Evolutionary conservation across 2,797 vertebrate species (phyloP).

Genomic region (Aeoliscus strigatus): DNA sequence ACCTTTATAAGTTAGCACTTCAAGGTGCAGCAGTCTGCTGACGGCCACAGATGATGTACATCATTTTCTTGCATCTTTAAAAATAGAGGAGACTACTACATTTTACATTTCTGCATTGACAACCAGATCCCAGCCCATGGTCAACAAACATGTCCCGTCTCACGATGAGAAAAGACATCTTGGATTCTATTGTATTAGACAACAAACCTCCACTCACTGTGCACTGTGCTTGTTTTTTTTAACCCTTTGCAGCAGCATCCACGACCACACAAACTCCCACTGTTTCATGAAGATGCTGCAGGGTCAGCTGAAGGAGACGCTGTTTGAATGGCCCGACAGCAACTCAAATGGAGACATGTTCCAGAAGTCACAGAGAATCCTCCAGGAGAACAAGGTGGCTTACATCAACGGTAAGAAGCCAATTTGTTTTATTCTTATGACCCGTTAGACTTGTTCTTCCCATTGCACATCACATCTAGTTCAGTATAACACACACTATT

Average conservation of each 20-base stretch:
- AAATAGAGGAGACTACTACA: no score
- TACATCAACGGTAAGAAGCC: slow-evolving; percentile 98
- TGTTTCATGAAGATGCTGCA: slow-evolving; percentile 98
- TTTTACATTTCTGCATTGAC: no score
- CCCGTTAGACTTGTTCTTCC: slow-evolving; percentile 1
- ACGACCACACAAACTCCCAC: slow-evolving; percentile 94
- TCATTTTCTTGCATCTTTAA: no score
- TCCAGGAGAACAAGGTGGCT: slow-evolving; percentile 87
- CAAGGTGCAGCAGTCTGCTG: no score
- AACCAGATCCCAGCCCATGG: no score
- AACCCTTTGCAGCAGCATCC: slow-evolving; percentile 87
- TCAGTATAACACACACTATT: no score
- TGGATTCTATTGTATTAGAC: no score
- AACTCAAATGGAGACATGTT: slow-evolving; percentile 78
- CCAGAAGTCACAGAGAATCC: slow-evolving; percentile 86
- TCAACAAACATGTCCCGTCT: no score
- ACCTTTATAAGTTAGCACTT: no score
- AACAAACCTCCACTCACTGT: slow-evolving; percentile 15
- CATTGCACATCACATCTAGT: neutral
- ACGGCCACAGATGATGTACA: no score
- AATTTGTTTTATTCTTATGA: no score
- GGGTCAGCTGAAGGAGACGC: slow-evolving; percentile 93
- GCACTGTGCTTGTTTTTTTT: slow-evolving; percentile 34
- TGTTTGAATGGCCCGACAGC: slow-evolving; percentile 87
- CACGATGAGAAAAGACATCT: no score